phyloP scores from a whole-genome alignment of 2,113 vertebrate genomes.

The Panthera leo region DNA sequence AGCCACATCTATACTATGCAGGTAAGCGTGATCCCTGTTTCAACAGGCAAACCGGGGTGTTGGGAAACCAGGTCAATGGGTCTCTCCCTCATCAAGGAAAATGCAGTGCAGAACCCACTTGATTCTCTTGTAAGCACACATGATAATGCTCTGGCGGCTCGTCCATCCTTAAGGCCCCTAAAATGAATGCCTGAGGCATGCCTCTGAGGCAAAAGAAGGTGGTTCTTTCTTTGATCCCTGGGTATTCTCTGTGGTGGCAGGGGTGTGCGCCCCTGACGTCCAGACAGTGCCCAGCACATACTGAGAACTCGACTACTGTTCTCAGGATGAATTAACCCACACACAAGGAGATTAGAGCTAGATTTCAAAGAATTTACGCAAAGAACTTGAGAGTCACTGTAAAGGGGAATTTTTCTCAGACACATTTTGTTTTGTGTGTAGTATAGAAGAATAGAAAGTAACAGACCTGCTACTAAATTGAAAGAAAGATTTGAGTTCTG shows the following conservation, averaged over 20 bases:
- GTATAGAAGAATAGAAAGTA: background rate
- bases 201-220: background rate
- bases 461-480: background rate
- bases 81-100: background rate
- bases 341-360: background rate
- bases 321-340: background rate
- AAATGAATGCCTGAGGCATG: background rate
- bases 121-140: background rate
- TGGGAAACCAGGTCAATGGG: background rate
- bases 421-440: background rate
- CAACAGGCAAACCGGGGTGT: background rate
- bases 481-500: background rate
- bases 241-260: background rate
- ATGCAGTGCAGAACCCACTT: accelerated
- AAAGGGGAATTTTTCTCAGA: background rate
- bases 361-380: background rate
- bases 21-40: background rate
- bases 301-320: background rate
- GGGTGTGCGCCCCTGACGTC: too few species aligned
- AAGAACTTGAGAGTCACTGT: background rate
- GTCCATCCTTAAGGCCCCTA: background rate
- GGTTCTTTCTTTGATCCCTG: too few species aligned
- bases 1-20: background rate
- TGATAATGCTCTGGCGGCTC: background rate
- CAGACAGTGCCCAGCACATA: background rate